These are phyloP conservation scores for Amphimedon queenslandica DNA, from an alignment of 37 sponge, comb jelly and placozoan species.

Conservation along the genomic window DNA sequence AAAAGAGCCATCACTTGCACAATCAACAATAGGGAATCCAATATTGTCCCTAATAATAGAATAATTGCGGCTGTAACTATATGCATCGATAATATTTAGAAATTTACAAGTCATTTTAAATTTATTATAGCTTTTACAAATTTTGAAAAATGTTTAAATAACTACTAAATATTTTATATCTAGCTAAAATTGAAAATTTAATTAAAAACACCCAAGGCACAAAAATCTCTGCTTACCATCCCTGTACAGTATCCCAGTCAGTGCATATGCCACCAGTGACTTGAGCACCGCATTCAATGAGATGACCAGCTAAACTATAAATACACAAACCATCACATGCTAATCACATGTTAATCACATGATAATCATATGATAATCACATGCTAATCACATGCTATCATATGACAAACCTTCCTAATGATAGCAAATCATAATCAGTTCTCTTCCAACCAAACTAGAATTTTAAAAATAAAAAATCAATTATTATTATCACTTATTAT, in stretches of 20 bases:
- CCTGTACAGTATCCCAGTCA: constrained; percentile 89
- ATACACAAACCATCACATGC: background rate
- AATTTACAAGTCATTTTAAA: no score
- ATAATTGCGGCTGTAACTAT: no score
- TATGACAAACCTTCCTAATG: constrained; percentile 73
- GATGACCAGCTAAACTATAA: constrained; percentile 91
- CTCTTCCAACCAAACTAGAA: constrained; percentile 79
- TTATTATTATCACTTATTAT: background rate
- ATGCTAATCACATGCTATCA: background rate
- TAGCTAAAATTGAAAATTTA: background rate
- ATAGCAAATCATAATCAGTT: constrained; percentile 64
- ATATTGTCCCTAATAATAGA: constrained; percentile 94
- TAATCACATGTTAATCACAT: constrained; percentile 9
- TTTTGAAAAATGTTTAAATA: background rate
- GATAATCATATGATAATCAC: background rate
- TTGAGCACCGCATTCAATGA: constrained; percentile 99
- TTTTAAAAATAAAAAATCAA: background rate
- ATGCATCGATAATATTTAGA: no score
- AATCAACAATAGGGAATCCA: constrained; percentile 96
- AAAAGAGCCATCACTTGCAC: constrained; percentile 62
- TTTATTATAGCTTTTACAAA: background rate
- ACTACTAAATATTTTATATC: background rate
- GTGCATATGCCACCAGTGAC: constrained; percentile 95
- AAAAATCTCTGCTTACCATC: constrained; percentile 79
- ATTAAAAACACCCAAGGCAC: no score